phyloP scores from a whole-genome alignment of 2,797 vertebrate species.

The Momotus momota region DNA sequence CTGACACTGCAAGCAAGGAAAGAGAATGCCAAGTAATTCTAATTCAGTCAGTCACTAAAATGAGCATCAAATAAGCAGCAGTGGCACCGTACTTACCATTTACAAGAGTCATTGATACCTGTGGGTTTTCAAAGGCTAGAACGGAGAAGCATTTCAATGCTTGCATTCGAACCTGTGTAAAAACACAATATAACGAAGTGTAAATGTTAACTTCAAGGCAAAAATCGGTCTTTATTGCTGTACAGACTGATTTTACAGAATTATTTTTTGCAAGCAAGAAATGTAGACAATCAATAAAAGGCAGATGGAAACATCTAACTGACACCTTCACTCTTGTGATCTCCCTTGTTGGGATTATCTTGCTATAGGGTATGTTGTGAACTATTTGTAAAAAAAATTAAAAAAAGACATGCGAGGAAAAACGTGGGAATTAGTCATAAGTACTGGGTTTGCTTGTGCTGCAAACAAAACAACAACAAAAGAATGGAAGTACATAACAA shows the following conservation, averaged over 20 bases:
- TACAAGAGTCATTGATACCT: slow-evolving; percentile 96
- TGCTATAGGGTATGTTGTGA: background rate
- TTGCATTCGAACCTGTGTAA: slow-evolving; percentile 94
- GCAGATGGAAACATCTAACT: background rate
- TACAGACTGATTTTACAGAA: too few species aligned
- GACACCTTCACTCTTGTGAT: background rate
- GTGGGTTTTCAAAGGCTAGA: slow-evolving; percentile 96
- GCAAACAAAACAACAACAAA: background rate
- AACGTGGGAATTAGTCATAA: background rate
- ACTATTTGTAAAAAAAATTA: background rate
- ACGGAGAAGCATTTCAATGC: slow-evolving; percentile 98
- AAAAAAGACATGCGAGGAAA: background rate
- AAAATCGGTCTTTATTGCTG: background rate
- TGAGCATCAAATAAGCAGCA: background rate
- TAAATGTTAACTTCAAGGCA: background rate
- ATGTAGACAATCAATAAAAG: background rate
- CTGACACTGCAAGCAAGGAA: slow-evolving; percentile 87
- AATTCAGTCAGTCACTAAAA: slow-evolving; percentile 17
- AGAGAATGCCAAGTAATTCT: slow-evolving; percentile 56
- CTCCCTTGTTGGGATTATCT: background rate
- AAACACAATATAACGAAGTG: background rate
- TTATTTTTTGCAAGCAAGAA: too few species aligned
- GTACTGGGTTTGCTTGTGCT: background rate
- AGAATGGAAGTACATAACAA: background rate
- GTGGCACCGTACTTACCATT: slow-evolving; percentile 87